These are phyloP conservation scores for Dynastes maya DNA, from an alignment of 2,888 invertebrate genomes.

Conservation along the genomic window DNA sequence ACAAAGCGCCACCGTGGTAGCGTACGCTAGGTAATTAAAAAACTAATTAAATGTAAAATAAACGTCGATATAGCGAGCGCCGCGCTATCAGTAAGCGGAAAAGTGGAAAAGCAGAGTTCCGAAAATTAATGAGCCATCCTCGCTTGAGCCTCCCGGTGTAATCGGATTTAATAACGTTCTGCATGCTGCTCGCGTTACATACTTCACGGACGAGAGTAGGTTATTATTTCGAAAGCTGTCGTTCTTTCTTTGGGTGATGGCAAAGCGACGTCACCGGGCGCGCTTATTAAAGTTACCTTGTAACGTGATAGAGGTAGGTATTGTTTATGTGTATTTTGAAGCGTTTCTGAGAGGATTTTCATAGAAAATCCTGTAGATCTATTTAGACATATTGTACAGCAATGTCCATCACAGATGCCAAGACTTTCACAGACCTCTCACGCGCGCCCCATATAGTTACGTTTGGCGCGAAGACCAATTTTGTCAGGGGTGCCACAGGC, in stretches of 20 bases:
- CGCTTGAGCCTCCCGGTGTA: background rate
- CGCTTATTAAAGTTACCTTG: slow-evolving; percentile 3
- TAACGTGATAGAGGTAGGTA: background rate
- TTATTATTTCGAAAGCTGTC: background rate
- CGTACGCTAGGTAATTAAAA: background rate
- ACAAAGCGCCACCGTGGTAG: no score
- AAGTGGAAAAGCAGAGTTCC: background rate
- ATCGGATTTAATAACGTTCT: slow-evolving; percentile 13
- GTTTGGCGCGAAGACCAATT: no score
- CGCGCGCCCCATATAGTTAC: no score
- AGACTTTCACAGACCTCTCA: no score
- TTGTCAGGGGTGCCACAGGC: no score
- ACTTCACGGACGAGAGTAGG: background rate
- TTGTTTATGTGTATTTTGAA: no score
- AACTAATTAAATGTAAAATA: slow-evolving; percentile 17
- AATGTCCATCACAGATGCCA: no score
- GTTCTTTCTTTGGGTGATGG: background rate
- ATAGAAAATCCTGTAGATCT: no score
- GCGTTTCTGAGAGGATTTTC: no score
- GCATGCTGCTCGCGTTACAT: background rate
- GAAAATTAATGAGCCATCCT: slow-evolving; percentile 11
- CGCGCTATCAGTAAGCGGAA: background rate
- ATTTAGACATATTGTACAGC: no score
- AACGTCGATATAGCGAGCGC: background rate
- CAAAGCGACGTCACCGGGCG: background rate